phyloP scores from a whole-genome alignment of 2,797 vertebrate species.

The Periophthalmus magnuspinnatus region DNA sequence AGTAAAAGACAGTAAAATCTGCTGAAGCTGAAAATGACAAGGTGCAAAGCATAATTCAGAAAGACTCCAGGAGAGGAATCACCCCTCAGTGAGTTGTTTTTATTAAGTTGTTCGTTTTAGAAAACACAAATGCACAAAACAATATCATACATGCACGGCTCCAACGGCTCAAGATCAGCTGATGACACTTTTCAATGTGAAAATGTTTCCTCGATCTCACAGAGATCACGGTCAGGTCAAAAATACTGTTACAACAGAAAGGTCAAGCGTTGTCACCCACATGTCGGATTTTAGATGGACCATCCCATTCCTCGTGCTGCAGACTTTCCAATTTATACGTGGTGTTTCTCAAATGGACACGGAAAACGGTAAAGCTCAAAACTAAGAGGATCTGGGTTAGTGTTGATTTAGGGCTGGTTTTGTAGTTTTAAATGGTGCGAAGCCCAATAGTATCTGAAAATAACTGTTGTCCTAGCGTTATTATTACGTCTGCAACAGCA shows the following conservation, averaged over 20 bases:
- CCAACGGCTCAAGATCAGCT: slow-evolving; percentile 83
- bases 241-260: slow-evolving; percentile 72
- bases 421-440: not conserved
- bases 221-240: slow-evolving; percentile 81
- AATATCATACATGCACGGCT: slow-evolving; percentile 82
- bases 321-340: not conserved
- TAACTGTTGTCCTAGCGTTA: not conserved
- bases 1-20: slow-evolving; percentile 66
- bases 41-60: slow-evolving; percentile 36
- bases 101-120: slow-evolving; percentile 80
- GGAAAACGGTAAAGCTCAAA: not conserved
- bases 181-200: slow-evolving; percentile 94
- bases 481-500: not conserved
- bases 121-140: slow-evolving; percentile 84
- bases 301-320: not conserved
- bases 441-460: not conserved
- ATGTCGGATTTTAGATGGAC: slow-evolving; percentile 16
- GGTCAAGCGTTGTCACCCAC: slow-evolving; percentile 73
- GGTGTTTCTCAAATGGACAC: not conserved
- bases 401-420: not conserved
- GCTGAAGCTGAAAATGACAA: slow-evolving; percentile 70
- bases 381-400: not conserved
- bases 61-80: slow-evolving; percentile 34
- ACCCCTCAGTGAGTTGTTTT: slow-evolving; percentile 69
- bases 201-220: slow-evolving; percentile 88